Evolutionary conservation across 2,888 invertebrate genomes (phyloP), one percentile per base, ranked within the genome.

Genomic region (Synergus gifuensis): DNA sequence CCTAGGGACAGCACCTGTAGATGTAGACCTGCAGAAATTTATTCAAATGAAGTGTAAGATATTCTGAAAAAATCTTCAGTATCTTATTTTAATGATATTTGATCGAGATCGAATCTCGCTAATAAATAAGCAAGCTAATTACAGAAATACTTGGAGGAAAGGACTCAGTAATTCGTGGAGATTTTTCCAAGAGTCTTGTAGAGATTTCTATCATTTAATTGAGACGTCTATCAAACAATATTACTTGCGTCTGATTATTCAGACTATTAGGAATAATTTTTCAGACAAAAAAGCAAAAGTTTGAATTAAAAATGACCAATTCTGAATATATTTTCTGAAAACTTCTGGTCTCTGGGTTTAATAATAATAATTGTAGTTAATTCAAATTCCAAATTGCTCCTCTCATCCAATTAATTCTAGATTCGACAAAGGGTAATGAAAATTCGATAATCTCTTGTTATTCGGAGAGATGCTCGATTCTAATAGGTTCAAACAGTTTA

Each of bases 1-100:
- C 78, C 88, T 87, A 63, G 90, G 86, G 44, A 88, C 87, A 12
- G 87, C 87, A 82, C 90, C 89, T 1, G 86, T 84, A 12, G 89
- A 86, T 67, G 87, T 81, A 60, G 89, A 86, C 83, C 91, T 91
- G 81, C 16, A 64, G 11, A 58, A 80, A 80, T 76, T 67, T 36
- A 83, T 76, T 64, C 18, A 77, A 62, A 63, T 62, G 14, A 63
- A 28, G 54, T 73, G 16, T 67, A 73, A 69, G 69, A 73, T 73
- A 73, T 73, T 73, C 73, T 8, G 7, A 1, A 73, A 28, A 73
- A 73, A 73, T 73, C 54, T 40, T 11, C 4, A 40, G 40, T 11
- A 73, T 66, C 42, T 66, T 8, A 66, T 36, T 73, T 73, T 54
- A 54, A 54, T 73, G 73, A 54, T 73, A 22, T 36, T 73, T 54